A percentile compares a stretch with the other conserved stretches of the same genome.
These are phyloP conservation scores for Colletes collaris DNA, from an alignment of 2,888 invertebrate species.

Conservation along the genomic window DNA sequence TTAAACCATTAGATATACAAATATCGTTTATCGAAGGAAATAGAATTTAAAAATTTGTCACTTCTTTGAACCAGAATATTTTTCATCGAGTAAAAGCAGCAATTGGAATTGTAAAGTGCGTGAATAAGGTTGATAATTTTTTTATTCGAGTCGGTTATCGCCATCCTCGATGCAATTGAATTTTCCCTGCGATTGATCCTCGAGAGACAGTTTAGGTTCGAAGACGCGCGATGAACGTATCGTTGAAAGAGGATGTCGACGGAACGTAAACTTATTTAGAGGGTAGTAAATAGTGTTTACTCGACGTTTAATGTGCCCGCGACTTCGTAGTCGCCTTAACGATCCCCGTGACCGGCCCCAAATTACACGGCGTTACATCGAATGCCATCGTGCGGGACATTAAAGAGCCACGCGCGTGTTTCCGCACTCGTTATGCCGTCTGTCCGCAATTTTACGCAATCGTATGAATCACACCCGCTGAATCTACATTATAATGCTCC, in stretches of 20 bases:
- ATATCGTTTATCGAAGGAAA: too few relatives aligned
- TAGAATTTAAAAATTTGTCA: too few relatives aligned
- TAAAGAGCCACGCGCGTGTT: constrained; percentile 63
- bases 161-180: neutral
- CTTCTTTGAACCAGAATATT: too few relatives aligned
- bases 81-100: too few relatives aligned
- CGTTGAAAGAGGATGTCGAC: constrained; percentile 32
- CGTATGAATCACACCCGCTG: constrained; percentile 22
- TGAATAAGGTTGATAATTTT: neutral
- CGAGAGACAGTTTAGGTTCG: constrained; percentile 9
- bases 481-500: constrained; percentile 46
- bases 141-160: neutral
- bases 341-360: constrained; percentile 59
- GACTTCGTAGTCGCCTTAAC: constrained; percentile 72
- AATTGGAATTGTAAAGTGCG: too few relatives aligned
- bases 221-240: neutral
- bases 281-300: constrained; percentile 77
- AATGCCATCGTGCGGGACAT: constrained; percentile 64
- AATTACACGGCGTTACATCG: constrained; percentile 58
- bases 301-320: constrained; percentile 72
- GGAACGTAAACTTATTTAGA: constrained; percentile 73
- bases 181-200: constrained; percentile 10
- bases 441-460: constrained; percentile 39
- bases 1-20: too few relatives aligned
- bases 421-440: constrained; percentile 39